Base-by-base conservation (phyloP, 1,140 invertebrate species). In the Psix sp. region DNA sequence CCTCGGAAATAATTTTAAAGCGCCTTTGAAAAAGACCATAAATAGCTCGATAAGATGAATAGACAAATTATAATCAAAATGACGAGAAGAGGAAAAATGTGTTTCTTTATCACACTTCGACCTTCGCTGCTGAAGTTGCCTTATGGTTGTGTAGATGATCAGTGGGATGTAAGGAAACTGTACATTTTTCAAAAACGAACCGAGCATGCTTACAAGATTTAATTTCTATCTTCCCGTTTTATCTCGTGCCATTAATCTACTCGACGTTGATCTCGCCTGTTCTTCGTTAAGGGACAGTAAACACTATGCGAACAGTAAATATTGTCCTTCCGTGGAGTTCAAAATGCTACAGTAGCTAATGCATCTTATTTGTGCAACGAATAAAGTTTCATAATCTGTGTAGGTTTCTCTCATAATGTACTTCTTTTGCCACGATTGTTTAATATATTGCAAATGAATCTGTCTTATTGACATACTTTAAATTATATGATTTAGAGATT, bases 181-280 rank as follows among this genome's bases (percentile, higher is more conserved):
- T 29, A n/a, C 26, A 29, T 35, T 35, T 21, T 21, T 21, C 18
- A 24, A n/a, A n/a, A n/a, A n/a, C n/a, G n/a, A n/a, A 2, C 18
- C 38, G 33, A 16, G 16, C 33, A 24, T 11, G 45, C 40, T 0
- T 24, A 6, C 31, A 21, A 49, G 46, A 46, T 65, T 65, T 65
- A 54, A 65, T 54, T 65, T 54, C 60, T 39, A 65, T 65, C 60
- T 54, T 15, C 21, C 15, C 48, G 49, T 39, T 56, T 66, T 66
- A 66, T 66, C 62, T 66, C 35, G 13, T 17, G 43, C 62, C 43
- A 66, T 66, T 66, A 46, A 66, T 66, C 62, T 66, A 56, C 42
- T 48, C 52, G 52, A 48, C 43, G 45, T 56, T 56, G 49, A 49
- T 66, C 62, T 66, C 42, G 33, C 51, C 15, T 54, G 43, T 26